Evolutionary conservation across 35 echinoderm and acorn worm genomes (phyloP).

Genomic region (Eucidaris tribuloides): DNA sequence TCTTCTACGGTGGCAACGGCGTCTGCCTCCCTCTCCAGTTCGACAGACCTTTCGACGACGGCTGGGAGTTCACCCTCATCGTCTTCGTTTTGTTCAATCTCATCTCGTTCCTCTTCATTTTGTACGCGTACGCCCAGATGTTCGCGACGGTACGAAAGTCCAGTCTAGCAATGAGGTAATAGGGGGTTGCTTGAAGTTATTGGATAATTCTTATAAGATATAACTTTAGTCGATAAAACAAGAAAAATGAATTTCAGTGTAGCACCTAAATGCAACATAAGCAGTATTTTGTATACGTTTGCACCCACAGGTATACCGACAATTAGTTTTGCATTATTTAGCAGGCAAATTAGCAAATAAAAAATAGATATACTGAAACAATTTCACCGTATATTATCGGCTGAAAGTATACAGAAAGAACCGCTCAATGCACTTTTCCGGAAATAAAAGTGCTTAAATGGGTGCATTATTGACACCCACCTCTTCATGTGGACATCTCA

Average conservation of each 20-base stretch:
- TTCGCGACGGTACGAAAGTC: slow-evolving; percentile 74
- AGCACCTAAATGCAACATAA: background rate
- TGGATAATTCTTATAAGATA: background rate
- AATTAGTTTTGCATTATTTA: too few relatives aligned
- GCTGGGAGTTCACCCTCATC: slow-evolving; percentile 88
- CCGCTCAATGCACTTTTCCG: too few relatives aligned
- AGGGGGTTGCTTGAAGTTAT: background rate
- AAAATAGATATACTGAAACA: too few relatives aligned
- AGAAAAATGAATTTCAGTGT: background rate
- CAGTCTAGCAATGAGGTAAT: slow-evolving; percentile 68
- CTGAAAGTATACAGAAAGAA: too few relatives aligned
- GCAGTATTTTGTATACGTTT: background rate
- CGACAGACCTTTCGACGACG: slow-evolving; percentile 74
- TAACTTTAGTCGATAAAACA: background rate
- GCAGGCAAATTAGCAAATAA: too few relatives aligned
- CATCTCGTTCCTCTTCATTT: slow-evolving; percentile 82
- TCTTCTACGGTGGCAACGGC: slow-evolving; percentile 92
- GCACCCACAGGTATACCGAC: too few relatives aligned
- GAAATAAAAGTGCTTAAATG: too few relatives aligned
- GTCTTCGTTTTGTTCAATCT: slow-evolving; percentile 87
- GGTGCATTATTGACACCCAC: too few relatives aligned
- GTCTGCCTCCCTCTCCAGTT: slow-evolving; percentile 95
- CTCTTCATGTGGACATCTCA: too few relatives aligned
- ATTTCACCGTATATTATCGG: too few relatives aligned
- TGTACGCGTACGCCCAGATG: slow-evolving; percentile 91